Percentiles rank a stretch among this genome's conserved stretches.
phyloP scores from a whole-genome alignment of 2,888 invertebrate genomes.

The Thera obeliscata region DNA sequence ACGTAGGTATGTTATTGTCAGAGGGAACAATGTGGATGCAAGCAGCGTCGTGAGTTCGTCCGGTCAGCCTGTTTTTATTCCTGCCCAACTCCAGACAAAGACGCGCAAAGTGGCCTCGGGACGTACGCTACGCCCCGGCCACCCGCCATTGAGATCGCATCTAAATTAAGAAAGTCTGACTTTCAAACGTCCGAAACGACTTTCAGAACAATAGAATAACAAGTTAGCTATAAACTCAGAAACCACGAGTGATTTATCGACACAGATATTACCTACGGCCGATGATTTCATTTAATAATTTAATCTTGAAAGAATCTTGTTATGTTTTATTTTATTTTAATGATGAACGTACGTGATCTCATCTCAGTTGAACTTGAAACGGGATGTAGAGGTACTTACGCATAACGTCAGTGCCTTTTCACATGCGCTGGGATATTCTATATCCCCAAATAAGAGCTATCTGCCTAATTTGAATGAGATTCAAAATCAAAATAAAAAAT shows the following conservation, averaged over 20 bases:
- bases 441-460: not conserved
- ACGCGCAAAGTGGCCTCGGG: slow-evolving; percentile 30
- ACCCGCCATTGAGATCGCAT: slow-evolving; percentile 32
- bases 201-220: slow-evolving; percentile 31
- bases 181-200: slow-evolving; percentile 38
- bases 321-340: slow-evolving; percentile 44
- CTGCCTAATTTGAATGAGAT: not conserved
- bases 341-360: slow-evolving; percentile 53
- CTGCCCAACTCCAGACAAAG: slow-evolving; percentile 37
- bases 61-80: slow-evolving; percentile 41
- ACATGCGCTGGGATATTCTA: slow-evolving; percentile 26
- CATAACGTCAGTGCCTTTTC: slow-evolving; percentile 6
- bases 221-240: slow-evolving; percentile 6
- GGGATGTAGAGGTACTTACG: slow-evolving; percentile 31
- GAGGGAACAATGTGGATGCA: slow-evolving; percentile 34
- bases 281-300: slow-evolving; percentile 36
- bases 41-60: slow-evolving; percentile 19
- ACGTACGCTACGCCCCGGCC: not conserved
- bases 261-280: slow-evolving; percentile 7
- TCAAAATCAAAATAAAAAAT: too few species aligned
- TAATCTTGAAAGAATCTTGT: slow-evolving; percentile 41
- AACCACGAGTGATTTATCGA: slow-evolving; percentile 3
- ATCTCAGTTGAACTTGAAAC: slow-evolving; percentile 54
- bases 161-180: slow-evolving; percentile 43
- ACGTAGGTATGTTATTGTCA: slow-evolving; percentile 14